phyloP scores from a whole-genome alignment of 2,113 vertebrate genomes.

The Felis chaus region DNA sequence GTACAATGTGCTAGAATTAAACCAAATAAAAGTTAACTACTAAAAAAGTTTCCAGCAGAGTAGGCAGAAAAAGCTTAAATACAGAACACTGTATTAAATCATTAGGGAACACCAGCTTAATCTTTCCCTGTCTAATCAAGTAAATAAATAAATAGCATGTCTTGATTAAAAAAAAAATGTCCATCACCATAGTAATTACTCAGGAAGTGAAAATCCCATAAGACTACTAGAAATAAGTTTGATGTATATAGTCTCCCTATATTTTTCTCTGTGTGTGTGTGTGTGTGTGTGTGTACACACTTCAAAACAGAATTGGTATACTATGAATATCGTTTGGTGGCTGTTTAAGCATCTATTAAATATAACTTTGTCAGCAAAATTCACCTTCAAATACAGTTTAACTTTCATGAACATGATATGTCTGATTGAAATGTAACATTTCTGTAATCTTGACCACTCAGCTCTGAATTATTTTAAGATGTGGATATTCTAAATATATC shows the following conservation, averaged over 20 bases:
- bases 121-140: background rate
- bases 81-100: background rate
- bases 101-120: background rate
- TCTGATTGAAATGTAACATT: slow-evolving; percentile 74
- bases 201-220: background rate
- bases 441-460: slow-evolving; percentile 68
- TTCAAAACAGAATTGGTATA: background rate
- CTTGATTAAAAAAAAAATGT: background rate
- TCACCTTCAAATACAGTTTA: slow-evolving; percentile 76
- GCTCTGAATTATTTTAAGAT: slow-evolving; percentile 77
- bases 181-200: background rate
- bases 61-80: background rate
- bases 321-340: background rate
- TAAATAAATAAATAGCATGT: background rate
- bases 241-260: background rate
- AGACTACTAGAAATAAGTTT: background rate
- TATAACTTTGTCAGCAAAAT: slow-evolving; percentile 51
- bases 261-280: background rate
- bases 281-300: background rate
- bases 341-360: background rate
- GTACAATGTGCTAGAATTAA: background rate
- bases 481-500: slow-evolving; percentile 79
- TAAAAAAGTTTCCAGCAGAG: background rate
- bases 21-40: slow-evolving; percentile 13
- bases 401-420: slow-evolving; percentile 60